These are phyloP conservation scores for Odobenus rosmarus DNA, from an alignment of 2,113 vertebrate species.

Conservation along the genomic window DNA sequence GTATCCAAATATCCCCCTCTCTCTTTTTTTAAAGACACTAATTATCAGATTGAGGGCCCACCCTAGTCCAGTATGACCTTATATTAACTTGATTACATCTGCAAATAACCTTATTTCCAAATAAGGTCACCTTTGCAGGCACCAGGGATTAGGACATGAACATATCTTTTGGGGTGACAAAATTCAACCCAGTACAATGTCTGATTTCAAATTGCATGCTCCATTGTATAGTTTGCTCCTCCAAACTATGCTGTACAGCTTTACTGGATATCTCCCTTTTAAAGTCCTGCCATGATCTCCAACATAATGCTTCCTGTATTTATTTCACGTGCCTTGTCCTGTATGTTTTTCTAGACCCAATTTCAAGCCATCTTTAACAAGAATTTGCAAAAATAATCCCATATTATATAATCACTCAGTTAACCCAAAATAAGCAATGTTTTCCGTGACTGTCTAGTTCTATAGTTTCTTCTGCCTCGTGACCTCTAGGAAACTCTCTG, in stretches of 20 bases:
- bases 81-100: not conserved
- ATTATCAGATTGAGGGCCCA: not conserved
- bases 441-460: not conserved
- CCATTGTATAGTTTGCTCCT: rapidly evolving
- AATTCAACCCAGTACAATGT: not conserved
- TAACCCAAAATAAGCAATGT: not conserved
- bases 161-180: not conserved
- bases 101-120: not conserved
- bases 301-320: not conserved
- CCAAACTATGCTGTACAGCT: not conserved
- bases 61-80: not conserved
- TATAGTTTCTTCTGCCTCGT: not conserved
- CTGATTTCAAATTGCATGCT: not conserved
- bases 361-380: not conserved
- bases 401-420: not conserved
- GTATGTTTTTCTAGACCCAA: not conserved
- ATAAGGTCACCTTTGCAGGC: not conserved
- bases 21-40: not conserved
- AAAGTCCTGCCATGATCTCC: not conserved
- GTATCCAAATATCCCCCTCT: not conserved
- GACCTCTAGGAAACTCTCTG: not conserved
- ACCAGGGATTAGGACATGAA: not conserved
- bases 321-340: not conserved
- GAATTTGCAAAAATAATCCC: not conserved
- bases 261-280: not conserved